Conservation (phyloP, 2,113 vertebrate genomes). For the Stegostoma tigrinum region DNA sequence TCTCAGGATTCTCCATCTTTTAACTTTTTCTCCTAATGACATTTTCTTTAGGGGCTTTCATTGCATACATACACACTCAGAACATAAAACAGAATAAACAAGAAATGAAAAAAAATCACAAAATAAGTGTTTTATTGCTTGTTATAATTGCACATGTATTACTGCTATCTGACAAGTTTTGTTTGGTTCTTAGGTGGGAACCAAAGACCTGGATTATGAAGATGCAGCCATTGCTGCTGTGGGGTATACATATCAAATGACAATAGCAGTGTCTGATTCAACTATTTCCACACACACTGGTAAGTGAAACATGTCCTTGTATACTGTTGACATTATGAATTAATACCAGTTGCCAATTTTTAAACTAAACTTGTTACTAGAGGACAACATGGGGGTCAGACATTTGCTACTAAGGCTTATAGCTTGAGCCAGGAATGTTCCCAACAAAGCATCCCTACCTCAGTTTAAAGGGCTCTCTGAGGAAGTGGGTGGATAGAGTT, state of each 20-base stretch:
- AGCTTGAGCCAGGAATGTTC: background rate
- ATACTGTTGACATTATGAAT: background rate
- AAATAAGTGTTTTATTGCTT: background rate
- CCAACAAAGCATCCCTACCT: background rate
- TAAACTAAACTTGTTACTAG: background rate
- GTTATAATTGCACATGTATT: background rate
- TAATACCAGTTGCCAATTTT: background rate
- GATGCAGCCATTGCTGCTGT: constrained; percentile 40
- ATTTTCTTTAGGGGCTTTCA: background rate
- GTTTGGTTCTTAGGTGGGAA: constrained; percentile 40
- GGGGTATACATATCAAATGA: constrained; percentile 41
- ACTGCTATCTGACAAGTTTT: background rate
- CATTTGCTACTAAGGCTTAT: background rate
- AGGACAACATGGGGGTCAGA: background rate
- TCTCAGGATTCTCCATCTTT: background rate
- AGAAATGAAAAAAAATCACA: background rate
- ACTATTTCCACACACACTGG: constrained; percentile 40
- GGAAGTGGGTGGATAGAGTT: background rate
- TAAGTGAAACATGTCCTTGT: constrained; percentile 38
- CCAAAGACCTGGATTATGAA: constrained; percentile 44
- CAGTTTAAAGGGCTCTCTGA: background rate
- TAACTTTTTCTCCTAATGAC: background rate
- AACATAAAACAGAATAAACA: background rate
- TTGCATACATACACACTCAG: background rate
- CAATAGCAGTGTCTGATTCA: constrained; percentile 41